Base-by-base conservation (phyloP, 2,113 vertebrate species). In the Barbus barbus region DNA sequence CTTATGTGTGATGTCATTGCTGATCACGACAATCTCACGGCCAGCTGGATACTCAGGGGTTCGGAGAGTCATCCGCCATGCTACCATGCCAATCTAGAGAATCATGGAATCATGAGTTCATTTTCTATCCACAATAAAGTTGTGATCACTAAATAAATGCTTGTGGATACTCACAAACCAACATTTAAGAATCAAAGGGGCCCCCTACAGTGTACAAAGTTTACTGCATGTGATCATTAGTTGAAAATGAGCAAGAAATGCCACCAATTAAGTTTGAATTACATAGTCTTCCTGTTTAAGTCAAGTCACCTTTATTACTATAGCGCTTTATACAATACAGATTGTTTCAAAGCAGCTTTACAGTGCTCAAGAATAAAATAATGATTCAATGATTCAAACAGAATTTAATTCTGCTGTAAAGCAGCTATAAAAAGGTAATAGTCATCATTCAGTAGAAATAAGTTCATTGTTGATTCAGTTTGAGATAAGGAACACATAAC, bases 21-120 rank as follows among this genome's bases (percentile, higher is more conserved):
- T 96, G 87, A 99, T 97, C 83, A 98, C 96, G 1, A 99, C 95
- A 88, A 98, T 95, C 53, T 98, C 97, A 0, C 97, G 94, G n/a
- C 97, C 97, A 0, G 94, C 93, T 0, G 96, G 96, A 24, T 97
- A 98, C 88, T 99, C 98, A 0, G 97, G 97, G 0, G 96, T 96
- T 83, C 95, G 96, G 73, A 99, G 93, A 3, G 96, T 97, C 97
- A 99, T 98, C 86, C 95, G 94, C 98, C 98, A 99, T 71, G 98
- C 97, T 84, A 99, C 98, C 97, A 99, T 99, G 1, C 98, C 98
- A 18, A 97, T 95, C 98, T 99, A 65, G 0, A 88, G 5, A 46
- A 13, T 24, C 80, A 84, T 20, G 7, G 28, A 18, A 65, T 65
- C 2, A 1, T 65, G 14, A 33, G 61, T 65, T 33, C 11, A 44